Base-by-base conservation (phyloP, 1,140 invertebrate genomes). In the Protaetia brevitarsis region DNA sequence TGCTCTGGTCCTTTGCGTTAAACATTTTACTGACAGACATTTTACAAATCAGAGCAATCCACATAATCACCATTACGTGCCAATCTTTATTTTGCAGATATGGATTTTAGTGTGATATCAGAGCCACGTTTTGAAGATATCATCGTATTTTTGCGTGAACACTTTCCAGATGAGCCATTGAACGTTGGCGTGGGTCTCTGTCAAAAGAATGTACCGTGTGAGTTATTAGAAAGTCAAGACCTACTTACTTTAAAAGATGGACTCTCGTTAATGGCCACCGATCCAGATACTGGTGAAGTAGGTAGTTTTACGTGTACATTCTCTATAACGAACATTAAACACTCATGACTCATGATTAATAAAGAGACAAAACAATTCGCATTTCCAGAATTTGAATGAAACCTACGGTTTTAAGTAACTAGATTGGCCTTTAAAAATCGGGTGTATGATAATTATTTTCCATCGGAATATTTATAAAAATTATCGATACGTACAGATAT, bases 81-180 rank as follows among this genome's bases (percentile, higher is more conserved):
- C 2, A 51, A 57, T 13, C 7, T n/a, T 16, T 59, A 29, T 59
- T 8, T 10, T 11, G 57, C 1, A 58, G 69, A 71, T 63, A 83
- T 85, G 80, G 79, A 83, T 66, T 41, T 56, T 16, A 27, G 73
- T 66, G 67, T 80, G 28, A 82, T 89, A 28, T 76, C 79, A 3
- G 76, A 80, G 64, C 78, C 82, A 64, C 81, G 82, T 63, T 84
- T 82, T 67, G 74, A 82, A 8, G 82, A 85, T 30, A 87, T 90
- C 13, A 85, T 93, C 36, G 72, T 84, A 23, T 89, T 92, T 73
- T 79, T 92, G 60, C 81, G 88, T 28, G 87, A 85, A 68, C 91
- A 91, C 79, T 92, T 92, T 76, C 85, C 87, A 2, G 91, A 93
- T 71, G 91, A 93, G 75, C 91, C 91, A 0, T 79, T 92, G 6